These are phyloP conservation scores for Pocillopora verrucosa DNA, from an alignment of 64 coral and sea anemone species.

Conservation along the genomic window DNA sequence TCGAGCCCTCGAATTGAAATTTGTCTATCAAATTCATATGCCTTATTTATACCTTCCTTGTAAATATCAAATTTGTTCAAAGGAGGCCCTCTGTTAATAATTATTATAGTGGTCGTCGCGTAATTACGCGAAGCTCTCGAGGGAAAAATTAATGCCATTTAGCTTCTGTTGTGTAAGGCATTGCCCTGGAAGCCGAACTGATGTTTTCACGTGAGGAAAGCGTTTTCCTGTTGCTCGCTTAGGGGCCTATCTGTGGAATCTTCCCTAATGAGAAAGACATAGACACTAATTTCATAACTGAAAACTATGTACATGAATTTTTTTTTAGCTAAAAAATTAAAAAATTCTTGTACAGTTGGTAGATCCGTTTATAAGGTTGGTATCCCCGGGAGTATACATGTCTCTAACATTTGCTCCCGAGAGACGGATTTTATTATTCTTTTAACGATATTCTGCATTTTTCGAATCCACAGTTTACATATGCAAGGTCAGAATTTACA, in stretches of 20 bases:
- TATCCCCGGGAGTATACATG: neutral
- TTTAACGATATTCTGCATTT: neutral
- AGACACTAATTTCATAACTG: neutral
- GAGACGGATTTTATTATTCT: neutral
- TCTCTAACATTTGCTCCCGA: neutral
- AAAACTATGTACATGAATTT: neutral
- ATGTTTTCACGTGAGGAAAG: neutral
- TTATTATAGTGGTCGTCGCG: neutral
- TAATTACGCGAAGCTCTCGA: neutral
- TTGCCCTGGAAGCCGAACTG: neutral
- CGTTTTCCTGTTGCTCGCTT: neutral
- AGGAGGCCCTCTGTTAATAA: slow-evolving; percentile 31
- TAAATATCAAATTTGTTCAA: slow-evolving; percentile 97
- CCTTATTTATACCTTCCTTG: slow-evolving; percentile 89
- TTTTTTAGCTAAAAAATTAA: neutral
- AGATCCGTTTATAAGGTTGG: neutral
- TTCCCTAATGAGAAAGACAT: neutral
- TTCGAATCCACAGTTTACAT: slow-evolving; percentile 1
- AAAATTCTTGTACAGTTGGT: slow-evolving; percentile 21
- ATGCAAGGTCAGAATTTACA: neutral
- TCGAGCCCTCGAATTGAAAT: slow-evolving; percentile 56
- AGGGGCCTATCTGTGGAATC: neutral
- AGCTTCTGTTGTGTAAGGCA: neutral
- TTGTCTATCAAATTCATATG: slow-evolving; percentile 77
- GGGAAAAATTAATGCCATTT: neutral